Conservation (phyloP, 2,888 invertebrate genomes). For the Chelonus formosanus region DNA sequence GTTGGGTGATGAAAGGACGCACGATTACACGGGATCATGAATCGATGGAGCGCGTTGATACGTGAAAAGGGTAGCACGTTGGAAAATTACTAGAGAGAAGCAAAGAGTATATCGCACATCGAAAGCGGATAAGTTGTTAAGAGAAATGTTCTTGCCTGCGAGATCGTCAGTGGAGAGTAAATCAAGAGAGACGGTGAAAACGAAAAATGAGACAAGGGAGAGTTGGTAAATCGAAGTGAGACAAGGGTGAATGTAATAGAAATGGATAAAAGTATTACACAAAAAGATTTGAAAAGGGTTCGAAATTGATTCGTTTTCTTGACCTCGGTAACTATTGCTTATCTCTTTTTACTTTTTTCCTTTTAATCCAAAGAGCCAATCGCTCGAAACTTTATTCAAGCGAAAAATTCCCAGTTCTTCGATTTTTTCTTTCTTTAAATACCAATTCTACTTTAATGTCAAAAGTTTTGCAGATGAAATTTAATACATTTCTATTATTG, state of each 20-base stretch:
- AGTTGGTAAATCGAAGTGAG: conserved; percentile 40
- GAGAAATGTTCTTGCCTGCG: conserved; percentile 61
- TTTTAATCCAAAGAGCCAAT: conserved; percentile 37
- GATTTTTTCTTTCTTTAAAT: too few relatives aligned
- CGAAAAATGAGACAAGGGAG: conserved; percentile 39
- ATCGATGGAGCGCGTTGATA: conserved; percentile 15
- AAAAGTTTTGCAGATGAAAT: too few relatives aligned
- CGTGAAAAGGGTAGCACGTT: conserved; percentile 31
- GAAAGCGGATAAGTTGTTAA: conserved; percentile 61
- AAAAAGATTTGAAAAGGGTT: conserved; percentile 51
- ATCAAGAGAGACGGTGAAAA: conserved; percentile 37
- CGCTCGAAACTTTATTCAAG: conserved; percentile 31
- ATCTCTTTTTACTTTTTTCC: conserved; percentile 21
- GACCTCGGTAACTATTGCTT: conserved; percentile 54
- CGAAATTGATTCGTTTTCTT: conserved; percentile 61
- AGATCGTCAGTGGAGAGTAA: conserved; percentile 54
- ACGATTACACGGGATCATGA: conserved; percentile 8
- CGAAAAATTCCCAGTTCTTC: neutral
- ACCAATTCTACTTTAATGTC: too few relatives aligned
- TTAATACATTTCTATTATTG: too few relatives aligned
- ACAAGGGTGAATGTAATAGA: conserved; percentile 41
- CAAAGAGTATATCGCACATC: conserved; percentile 42
- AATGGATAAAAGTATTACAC: conserved; percentile 43
- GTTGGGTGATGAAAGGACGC: too few relatives aligned
- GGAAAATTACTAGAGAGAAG: conserved; percentile 38